Base-by-base conservation (phyloP, 2,113 vertebrate genomes). In the Abramis brama region DNA sequence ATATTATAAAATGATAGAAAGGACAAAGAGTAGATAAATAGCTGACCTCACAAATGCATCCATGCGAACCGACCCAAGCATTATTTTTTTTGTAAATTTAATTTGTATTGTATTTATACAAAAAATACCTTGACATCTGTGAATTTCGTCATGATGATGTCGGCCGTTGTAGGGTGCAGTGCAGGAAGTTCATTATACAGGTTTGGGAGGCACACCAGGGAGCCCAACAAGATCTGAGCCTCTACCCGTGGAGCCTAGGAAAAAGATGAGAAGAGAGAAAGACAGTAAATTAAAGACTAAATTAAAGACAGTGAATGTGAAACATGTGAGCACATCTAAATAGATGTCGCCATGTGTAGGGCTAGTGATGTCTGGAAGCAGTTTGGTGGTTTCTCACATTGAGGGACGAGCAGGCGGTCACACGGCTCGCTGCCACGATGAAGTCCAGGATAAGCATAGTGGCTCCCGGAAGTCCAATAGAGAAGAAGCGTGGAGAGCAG, bases 361-460 rank as follows among this genome's bases (percentile, higher is more conserved):
- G 36, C 19, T 19, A 43, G 36, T 23, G 10, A 33, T 77, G 15
- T 52, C 75, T 30, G 25, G 2, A 77, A 77, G 13, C 50, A 52
- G 13, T 55, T 8, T 55, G 12, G 21, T 73, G 64, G 13, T 62
- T 81, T 74, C 73, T 96, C 94, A 99, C 98, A 91, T 99, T 99
- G 83, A 99, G 97, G 87, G 97, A 99, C 82, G 97, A 96, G 90
- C 97, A 99, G 91, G 96, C 93, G 11, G 97, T 98, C 84, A 99
- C 98, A 94, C 97, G 95, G 79, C 97, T 97, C 88, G 97, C 98
- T 89, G 98, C 98, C 79, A 98, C 94, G 90, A 99, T 98, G 91
- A 99, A 99, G 94, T 99, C 98, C 95, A 99, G 96, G 91, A 98
- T 97, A 89, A 99, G 94, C 97, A 98, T 98, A 68, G 97, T 99